Evolutionary conservation across 2,797 vertebrate species (phyloP), one percentile per base, ranked within the genome.

Genomic region (Sebastes steindachneri): DNA sequence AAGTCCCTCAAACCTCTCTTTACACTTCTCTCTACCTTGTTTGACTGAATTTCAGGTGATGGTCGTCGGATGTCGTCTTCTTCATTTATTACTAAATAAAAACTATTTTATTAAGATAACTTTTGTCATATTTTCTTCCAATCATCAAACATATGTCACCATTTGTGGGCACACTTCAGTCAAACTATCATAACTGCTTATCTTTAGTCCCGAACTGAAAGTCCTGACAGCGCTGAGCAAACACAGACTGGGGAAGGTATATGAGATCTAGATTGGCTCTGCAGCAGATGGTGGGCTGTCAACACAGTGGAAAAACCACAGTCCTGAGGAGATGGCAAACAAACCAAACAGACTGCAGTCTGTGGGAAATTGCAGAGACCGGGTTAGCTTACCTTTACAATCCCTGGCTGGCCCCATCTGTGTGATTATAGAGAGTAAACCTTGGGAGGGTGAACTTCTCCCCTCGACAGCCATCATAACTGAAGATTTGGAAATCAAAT

Each of bases 241-340:
- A 92, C 89, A 86, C 80, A 86, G 85, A 90, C 77, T 48, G 77
- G 33, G 70, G 71, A 86, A 85, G 89, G 80, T 8, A 89, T 91
- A 83, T 77, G 78, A 90, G 88, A 83, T 84, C 79, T 69, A 75
- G 78, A 86, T 86, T 86, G 82, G 82, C 87, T 90, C 69, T 51
- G 90, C 91, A 90, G 91, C 92, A 95, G 94, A 95, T 95, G 94
- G 94, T 87, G 19, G 67, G 76, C 80, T 93, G 92, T 95, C 92
- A 92, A 84, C 85, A 89, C 66, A 35, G 59, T 26, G 60, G 1
- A 77, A 77, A 82, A 86, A 65, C 51, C 79, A 48, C 62, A 67
- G 55, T 84, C 84, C 86, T 77, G 90, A 85, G 74, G 85, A 91
- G 90, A 91, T 64, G 0, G 78, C 80, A 79, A 91, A 90, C 88